Evolutionary conservation across 1,140 invertebrate species (phyloP).

Genomic region (Telenomus remus): DNA sequence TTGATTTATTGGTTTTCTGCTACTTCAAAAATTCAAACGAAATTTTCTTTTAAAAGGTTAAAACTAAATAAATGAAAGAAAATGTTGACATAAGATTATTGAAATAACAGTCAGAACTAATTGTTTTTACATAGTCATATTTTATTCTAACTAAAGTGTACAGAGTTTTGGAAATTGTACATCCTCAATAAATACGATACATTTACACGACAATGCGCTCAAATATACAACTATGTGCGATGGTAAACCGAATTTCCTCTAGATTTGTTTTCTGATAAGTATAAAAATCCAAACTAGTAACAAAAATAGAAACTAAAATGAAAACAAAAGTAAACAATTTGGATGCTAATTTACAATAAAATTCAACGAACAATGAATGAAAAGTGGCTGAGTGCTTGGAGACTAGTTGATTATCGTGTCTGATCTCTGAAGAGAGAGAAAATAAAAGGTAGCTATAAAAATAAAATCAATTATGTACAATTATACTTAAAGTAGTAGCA

Average conservation of each 20-base stretch:
- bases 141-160: conserved; percentile 20
- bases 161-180: conserved; percentile 26
- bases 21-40: no score
- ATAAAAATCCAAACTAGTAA: not conserved
- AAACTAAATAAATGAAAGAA: no score
- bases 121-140: conserved; percentile 7
- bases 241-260: not conserved
- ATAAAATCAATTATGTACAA: conserved; percentile 31
- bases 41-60: no score
- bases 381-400: no score
- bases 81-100: no score
- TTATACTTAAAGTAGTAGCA: conserved; percentile 41
- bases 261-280: not conserved
- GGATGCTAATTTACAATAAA: no score
- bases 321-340: no score
- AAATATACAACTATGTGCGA: conserved; percentile 30
- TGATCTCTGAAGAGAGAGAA: not conserved
- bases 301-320: no score
- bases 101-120: no score
- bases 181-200: conserved; percentile 26
- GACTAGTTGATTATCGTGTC: not conserved
- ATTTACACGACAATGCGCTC: conserved; percentile 40
- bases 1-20: no score
- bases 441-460: not conserved
- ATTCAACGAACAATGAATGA: no score